These are phyloP conservation scores for Andricus curvator DNA, from an alignment of 2,888 invertebrate species.

Conservation along the genomic window DNA sequence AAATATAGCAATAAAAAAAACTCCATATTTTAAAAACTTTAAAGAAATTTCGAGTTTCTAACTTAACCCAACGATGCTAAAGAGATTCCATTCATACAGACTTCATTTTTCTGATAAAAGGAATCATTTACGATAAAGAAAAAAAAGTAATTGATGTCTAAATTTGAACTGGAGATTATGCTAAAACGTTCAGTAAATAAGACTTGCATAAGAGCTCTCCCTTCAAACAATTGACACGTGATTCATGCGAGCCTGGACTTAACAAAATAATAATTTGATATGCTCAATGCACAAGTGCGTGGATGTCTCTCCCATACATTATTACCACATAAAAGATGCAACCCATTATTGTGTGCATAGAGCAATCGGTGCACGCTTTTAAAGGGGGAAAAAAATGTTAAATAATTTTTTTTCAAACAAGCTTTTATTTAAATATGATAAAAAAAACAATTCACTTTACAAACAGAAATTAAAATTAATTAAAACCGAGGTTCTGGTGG, in stretches of 20 bases:
- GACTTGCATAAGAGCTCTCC: conserved; percentile 1
- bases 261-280: conserved; percentile 1
- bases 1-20: too few relatives aligned
- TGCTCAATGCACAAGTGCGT: neutral
- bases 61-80: too few relatives aligned
- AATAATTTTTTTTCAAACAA: too few relatives aligned
- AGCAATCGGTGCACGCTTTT: neutral
- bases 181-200: neutral
- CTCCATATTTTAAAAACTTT: too few relatives aligned
- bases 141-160: neutral
- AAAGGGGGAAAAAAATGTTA: neutral
- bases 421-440: too few relatives aligned
- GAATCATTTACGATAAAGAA: neutral
- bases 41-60: too few relatives aligned
- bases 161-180: conserved; percentile 10
- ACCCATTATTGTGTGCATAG: neutral
- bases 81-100: too few relatives aligned
- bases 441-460: too few relatives aligned
- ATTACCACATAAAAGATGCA: neutral
- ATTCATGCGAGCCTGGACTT: neutral
- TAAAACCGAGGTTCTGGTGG: too few relatives aligned
- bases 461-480: too few relatives aligned
- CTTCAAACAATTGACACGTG: neutral
- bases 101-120: too few relatives aligned
- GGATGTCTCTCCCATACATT: neutral